A percentile compares a stretch with the other conserved stretches of the same genome.
These are phyloP conservation scores for Loripinus fragilis DNA, from an alignment of 2,888 invertebrate genomes.

Conservation along the genomic window DNA sequence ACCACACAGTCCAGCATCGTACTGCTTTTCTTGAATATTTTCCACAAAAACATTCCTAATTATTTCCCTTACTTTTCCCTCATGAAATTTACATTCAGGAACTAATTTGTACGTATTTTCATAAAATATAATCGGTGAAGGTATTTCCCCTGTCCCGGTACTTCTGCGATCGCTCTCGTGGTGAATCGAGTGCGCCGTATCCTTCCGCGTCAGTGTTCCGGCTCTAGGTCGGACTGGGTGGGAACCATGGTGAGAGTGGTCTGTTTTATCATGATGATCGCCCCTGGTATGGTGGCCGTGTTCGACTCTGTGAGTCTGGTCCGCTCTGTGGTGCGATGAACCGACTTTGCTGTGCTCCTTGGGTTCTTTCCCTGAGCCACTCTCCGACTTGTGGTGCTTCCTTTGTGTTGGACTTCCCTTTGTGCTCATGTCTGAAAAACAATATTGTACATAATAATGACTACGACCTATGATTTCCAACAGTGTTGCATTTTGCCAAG, in stretches of 20 bases:
- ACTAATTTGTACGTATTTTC: conserved; percentile 77
- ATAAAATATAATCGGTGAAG: conserved; percentile 58
- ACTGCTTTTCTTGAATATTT: conserved; percentile 67
- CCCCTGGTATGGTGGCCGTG: conserved; percentile 48
- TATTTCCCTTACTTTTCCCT: conserved; percentile 59
- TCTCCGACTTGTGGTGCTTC: conserved; percentile 22
- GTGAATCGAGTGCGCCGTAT: conserved; percentile 49
- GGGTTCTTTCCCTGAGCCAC: conserved; percentile 29
- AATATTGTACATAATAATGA: too few species aligned
- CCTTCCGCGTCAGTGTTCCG: conserved; percentile 60
- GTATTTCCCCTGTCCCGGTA: conserved; percentile 59
- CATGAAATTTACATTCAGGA: conserved; percentile 68
- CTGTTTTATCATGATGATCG: conserved; percentile 49
- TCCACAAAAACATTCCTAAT: conserved; percentile 69
- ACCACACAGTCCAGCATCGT: conserved; percentile 66
- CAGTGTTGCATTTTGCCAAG: too few species aligned
- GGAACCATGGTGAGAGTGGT: conserved; percentile 55
- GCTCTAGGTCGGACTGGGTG: conserved; percentile 64
- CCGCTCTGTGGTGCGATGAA: conserved; percentile 20
- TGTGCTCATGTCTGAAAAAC: conserved; percentile 20
- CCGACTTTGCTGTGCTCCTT: not conserved
- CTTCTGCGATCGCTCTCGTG: conserved; percentile 69
- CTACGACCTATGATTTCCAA: too few species aligned
- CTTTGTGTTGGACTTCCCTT: conserved; percentile 16
- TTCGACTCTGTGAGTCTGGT: conserved; percentile 24